Evolutionary conservation across 2,113 vertebrate species (phyloP).

Genomic region (Xenotilapia flavipinnis): DNA sequence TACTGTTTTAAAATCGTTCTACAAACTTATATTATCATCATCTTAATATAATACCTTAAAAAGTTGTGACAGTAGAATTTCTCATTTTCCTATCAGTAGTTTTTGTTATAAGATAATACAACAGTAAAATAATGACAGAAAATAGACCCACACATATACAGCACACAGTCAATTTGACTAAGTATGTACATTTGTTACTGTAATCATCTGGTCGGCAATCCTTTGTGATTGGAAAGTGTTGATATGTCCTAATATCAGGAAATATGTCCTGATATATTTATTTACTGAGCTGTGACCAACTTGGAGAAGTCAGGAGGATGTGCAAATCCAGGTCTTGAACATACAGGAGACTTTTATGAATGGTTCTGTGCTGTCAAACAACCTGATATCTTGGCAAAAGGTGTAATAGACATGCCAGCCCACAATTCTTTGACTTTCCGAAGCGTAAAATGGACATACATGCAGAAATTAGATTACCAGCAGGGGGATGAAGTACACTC

Average conservation of each 20-base stretch:
- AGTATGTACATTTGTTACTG: background rate
- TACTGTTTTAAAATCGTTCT: background rate
- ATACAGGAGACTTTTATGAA: background rate
- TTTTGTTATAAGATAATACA: background rate
- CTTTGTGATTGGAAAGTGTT: background rate
- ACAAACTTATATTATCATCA: background rate
- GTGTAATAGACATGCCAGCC: background rate
- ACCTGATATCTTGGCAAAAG: background rate
- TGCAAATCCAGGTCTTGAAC: background rate
- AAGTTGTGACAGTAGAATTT: background rate
- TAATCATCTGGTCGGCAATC: background rate
- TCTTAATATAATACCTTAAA: background rate
- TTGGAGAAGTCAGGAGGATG: background rate
- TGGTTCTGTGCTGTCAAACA: fast-evolving
- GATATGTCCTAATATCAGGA: background rate
- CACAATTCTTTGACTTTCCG: fast-evolving
- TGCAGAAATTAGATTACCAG: background rate
- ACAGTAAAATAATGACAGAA: background rate
- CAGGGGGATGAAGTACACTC: background rate
- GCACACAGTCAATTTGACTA: background rate
- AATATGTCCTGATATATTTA: conserved; percentile 9
- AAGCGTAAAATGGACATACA: fast-evolving
- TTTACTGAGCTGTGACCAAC: background rate
- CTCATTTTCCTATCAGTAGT: background rate
- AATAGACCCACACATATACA: background rate